Evolutionary conservation across 2,888 invertebrate genomes (phyloP).

Genomic region (Pomacea canaliculata): DNA sequence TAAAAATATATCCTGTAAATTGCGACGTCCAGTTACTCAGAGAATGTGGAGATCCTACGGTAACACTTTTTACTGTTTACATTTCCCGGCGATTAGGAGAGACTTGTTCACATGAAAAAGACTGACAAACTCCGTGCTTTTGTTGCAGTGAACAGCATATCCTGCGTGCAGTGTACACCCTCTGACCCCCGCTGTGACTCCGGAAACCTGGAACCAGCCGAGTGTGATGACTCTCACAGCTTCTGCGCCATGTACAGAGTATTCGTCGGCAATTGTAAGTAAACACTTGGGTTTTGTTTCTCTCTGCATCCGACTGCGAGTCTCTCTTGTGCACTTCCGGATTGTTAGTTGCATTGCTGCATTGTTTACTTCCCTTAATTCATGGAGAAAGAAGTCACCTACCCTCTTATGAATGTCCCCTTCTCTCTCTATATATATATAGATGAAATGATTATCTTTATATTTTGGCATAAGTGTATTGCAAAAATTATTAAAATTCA

Average conservation of each 20-base stretch:
- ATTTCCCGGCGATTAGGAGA: no score
- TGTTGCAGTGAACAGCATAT: slow-evolving; percentile 6
- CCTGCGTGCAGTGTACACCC: slow-evolving; percentile 24
- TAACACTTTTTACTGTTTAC: no score
- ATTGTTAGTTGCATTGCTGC: background rate
- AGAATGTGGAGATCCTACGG: no score
- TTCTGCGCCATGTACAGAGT: slow-evolving; percentile 22
- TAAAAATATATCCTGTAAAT: no score
- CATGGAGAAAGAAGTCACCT: background rate
- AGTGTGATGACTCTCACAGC: slow-evolving; percentile 2
- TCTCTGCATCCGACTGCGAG: no score
- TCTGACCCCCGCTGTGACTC: slow-evolving; percentile 21
- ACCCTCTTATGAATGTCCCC: background rate
- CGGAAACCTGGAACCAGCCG: slow-evolving; percentile 14
- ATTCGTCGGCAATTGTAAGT: slow-evolving; percentile 15
- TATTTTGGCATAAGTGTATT: no score
- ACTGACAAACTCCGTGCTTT: background rate
- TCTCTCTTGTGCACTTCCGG: no score
- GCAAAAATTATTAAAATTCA: no score
- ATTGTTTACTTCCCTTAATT: background rate
- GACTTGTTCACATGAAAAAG: no score
- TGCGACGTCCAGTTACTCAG: no score
- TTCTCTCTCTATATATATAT: background rate
- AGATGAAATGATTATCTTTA: background rate
- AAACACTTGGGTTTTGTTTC: background rate